Conservation (phyloP, 2,113 vertebrate species). For the Pithys albifrons region DNA sequence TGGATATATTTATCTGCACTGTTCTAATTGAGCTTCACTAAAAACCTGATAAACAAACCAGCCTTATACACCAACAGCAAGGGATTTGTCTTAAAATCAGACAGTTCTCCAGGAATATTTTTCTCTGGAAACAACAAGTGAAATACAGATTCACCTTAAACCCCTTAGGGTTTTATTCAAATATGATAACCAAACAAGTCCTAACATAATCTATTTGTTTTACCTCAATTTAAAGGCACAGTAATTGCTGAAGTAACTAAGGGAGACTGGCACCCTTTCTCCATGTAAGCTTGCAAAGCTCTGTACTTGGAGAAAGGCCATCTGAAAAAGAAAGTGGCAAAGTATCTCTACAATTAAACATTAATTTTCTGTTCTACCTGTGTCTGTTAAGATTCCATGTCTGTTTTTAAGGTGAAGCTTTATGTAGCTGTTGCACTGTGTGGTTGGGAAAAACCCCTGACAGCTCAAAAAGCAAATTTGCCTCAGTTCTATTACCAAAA, state of each 20-base stretch:
- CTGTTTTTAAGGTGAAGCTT: neutral
- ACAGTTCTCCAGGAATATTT: neutral
- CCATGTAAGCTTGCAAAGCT: neutral
- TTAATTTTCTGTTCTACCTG: neutral
- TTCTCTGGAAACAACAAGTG: neutral
- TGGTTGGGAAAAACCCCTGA: neutral
- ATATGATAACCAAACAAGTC: neutral
- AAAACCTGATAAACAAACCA: neutral
- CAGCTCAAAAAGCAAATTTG: neutral
- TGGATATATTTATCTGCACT: neutral
- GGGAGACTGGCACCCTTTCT: neutral
- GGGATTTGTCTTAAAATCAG: neutral
- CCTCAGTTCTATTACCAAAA: neutral
- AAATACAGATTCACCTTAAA: neutral
- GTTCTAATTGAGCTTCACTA: neutral
- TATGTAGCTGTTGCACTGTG: fast-evolving
- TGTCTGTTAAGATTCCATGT: fast-evolving
- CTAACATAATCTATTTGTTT: neutral
- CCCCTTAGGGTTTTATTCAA: neutral
- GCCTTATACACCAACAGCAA: neutral
- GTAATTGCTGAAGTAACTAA: neutral
- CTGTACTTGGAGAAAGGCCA: neutral
- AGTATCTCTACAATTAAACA: neutral
- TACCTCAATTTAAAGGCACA: neutral
- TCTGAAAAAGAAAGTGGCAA: neutral